Conservation (phyloP, 2,888 invertebrate genomes). For the Capitulum mitella region DNA sequence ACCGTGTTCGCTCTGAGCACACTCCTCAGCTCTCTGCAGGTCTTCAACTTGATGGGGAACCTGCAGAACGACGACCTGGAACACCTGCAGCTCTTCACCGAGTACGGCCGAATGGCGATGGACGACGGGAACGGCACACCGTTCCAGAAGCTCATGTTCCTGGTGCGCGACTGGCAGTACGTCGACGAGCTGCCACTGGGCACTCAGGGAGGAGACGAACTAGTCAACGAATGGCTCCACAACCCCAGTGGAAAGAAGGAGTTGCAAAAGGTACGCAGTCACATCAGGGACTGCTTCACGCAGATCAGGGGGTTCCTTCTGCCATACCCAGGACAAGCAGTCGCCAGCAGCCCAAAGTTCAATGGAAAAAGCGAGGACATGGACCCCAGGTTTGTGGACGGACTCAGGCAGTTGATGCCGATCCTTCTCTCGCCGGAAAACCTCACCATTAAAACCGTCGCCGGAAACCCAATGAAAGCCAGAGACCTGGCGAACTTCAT, state of each 20-base stretch:
- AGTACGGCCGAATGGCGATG: conserved; percentile 91
- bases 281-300: too few relatives aligned
- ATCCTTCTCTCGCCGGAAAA: not conserved
- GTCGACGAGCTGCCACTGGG: not conserved
- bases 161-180: not conserved
- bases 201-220: not conserved
- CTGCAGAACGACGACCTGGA: conserved; percentile 97
- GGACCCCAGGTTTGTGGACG: too few relatives aligned
- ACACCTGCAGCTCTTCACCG: conserved; percentile 93
- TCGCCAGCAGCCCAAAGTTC: too few relatives aligned
- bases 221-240: not conserved
- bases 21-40: conserved; percentile 96
- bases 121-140: conserved; percentile 49
- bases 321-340: too few relatives aligned
- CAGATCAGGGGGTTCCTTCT: not conserved
- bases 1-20: conserved; percentile 61
- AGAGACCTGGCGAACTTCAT: not conserved
- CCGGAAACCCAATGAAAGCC: not conserved
- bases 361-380: too few relatives aligned
- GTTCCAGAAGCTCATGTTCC: not conserved
- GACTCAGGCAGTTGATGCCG: too few relatives aligned
- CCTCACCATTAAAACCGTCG: too few relatives aligned
- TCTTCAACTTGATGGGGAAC: conserved; percentile 91
- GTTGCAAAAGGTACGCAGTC: not conserved
- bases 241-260: not conserved